Base-by-base conservation (phyloP, 2,888 invertebrate species). In the Epsilonema sp. region DNA sequence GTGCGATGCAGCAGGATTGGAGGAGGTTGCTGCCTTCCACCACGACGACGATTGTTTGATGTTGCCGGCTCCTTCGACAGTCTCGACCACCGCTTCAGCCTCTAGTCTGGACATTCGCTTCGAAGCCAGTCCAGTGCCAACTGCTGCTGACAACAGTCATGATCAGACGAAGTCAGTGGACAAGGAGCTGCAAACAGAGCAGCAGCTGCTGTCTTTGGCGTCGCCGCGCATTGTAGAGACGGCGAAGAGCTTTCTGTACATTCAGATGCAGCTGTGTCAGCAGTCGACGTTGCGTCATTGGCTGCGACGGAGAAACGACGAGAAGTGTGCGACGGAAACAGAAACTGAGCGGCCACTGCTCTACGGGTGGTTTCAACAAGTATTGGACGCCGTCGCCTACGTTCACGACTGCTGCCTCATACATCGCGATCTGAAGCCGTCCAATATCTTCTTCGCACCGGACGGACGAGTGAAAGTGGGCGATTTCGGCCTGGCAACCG, bases 401-500 rank as follows among this genome's bases (percentile, higher is more conserved):
- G 84, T 97, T 0, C 94, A 97, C 68, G 68, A 78, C 0, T 79
- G 80, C 54, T 85, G 85, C 0, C 74, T 92, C 0, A 94, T 97
- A 65, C 97, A 97, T 66, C 75, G 94, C 42, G 94, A 94, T 69
- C 73, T 94, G 37, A 94, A 94, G 76, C 84, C 85, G 0, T 82
- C 83, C 51, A 86, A 86, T 65, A 84, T 86, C 57, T 85, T 94
- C 69, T 92, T 94, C 67, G 82, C 87, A 0, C 74, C 78, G 53
- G 84, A 89, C 65, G 83, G 83, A 1, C 75, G 76, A 59, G 78
- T 94, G 8, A 94, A 94, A 73, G 82, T 97, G 47, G 94, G 94
- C 0, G 94, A 97, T 70, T 94, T 97, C 70, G 94, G 94, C 0
- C 75, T 97, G n/a, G 94, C 86, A 13, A 90, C 92, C 3, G 79